These are phyloP conservation scores for Dysmachus trigonus DNA, from an alignment of 2,888 invertebrate species.

Conservation along the genomic window DNA sequence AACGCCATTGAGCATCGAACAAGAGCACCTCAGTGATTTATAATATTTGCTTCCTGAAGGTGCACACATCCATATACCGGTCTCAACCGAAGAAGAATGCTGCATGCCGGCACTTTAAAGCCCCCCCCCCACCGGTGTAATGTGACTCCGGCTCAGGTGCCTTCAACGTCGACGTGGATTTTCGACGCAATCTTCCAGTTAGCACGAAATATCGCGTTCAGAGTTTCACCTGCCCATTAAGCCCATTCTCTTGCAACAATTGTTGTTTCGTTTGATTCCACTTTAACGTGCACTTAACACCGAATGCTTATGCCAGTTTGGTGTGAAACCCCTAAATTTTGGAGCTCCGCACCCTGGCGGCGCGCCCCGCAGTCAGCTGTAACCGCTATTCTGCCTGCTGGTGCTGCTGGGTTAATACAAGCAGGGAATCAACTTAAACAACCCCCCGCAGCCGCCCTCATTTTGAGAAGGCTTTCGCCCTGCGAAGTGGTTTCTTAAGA, in stretches of 20 bases:
- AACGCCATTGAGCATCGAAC: background rate
- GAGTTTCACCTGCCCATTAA: conserved; percentile 37
- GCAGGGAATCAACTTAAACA: conserved; percentile 1
- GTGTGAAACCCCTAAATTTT: conserved; percentile 40
- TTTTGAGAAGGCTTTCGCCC: conserved; percentile 16
- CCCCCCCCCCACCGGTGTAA: background rate
- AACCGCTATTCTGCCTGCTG: background rate
- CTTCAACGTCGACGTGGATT: conserved; percentile 5
- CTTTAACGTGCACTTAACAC: conserved; percentile 43
- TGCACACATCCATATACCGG: background rate
- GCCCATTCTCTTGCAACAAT: conserved; percentile 21
- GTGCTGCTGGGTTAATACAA: background rate
- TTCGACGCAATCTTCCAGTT: conserved; percentile 37
- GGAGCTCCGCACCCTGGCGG: background rate
- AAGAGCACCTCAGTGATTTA: background rate
- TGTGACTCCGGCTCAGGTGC: background rate
- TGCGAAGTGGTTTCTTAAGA: conserved; percentile 40
- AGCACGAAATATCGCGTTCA: conserved; percentile 41
- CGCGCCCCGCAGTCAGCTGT: background rate
- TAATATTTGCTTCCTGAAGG: background rate
- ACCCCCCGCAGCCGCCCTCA: conserved; percentile 1
- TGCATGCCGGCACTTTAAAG: background rate
- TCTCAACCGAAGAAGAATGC: background rate
- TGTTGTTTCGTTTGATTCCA: conserved; percentile 42
- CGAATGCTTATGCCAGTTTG: conserved; percentile 40